phyloP scores from a whole-genome alignment of 2,888 invertebrate species.

The Folsomia candida region DNA sequence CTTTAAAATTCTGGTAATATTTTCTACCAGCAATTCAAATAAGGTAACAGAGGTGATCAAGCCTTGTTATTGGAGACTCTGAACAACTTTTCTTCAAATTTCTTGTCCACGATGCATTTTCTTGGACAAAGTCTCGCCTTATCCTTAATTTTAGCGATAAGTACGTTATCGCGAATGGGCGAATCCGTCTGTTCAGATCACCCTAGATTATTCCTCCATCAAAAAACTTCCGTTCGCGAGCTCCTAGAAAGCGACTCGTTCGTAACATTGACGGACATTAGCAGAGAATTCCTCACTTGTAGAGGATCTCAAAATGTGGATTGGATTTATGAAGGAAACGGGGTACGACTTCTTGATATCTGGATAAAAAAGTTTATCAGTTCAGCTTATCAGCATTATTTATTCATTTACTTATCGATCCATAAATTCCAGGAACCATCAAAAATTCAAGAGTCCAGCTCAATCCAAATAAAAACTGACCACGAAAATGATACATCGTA shows the following conservation, averaged over 20 bases:
- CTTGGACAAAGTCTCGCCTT: no score
- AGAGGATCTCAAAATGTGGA: constrained; percentile 33
- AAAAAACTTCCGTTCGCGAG: neutral
- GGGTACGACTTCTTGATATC: no score
- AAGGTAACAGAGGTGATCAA: no score
- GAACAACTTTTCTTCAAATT: neutral
- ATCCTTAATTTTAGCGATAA: no score
- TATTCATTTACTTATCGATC: neutral
- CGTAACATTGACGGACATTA: constrained; percentile 29
- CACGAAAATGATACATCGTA: constrained; percentile 29
- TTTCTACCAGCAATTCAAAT: neutral
- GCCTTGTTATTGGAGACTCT: neutral
- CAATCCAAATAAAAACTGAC: constrained; percentile 27
- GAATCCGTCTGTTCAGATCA: neutral
- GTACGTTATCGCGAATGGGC: no score
- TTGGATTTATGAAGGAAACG: constrained; percentile 39
- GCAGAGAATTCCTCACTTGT: constrained; percentile 34
- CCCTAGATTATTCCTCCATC: neutral
- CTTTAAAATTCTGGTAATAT: no score
- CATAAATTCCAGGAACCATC: constrained; percentile 32
- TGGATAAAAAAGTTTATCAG: no score
- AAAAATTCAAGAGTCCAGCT: constrained; percentile 33
- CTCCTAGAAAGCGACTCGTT: neutral
- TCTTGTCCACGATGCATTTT: neutral
- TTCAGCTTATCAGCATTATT: neutral